Base-by-base conservation (phyloP, 2,113 vertebrate species). In the Tychaedon coryphoeus region DNA sequence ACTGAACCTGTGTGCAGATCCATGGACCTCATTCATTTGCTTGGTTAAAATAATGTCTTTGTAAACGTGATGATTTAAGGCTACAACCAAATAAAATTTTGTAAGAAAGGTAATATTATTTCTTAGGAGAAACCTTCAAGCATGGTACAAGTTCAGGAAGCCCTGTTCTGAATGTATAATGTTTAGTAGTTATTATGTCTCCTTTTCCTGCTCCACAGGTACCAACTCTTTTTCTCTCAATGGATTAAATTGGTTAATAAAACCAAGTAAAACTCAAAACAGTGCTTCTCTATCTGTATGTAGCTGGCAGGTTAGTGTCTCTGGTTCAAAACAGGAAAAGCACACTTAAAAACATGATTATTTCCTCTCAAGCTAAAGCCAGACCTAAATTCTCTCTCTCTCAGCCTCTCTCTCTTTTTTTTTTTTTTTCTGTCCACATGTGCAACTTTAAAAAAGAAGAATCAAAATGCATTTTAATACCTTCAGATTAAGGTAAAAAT, bases 401-500 rank as follows among this genome's bases (percentile, higher is more conserved):
- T 22, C 6, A n/a, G n/a, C n/a, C n/a, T n/a, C 9, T 40, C 5
- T 40, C 6, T 40, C 10, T 5, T 25, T 15, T 7, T 51, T 56
- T 23, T 45, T 29, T 47, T 62, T 18, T 11, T 2, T 34, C 28
- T 61, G 19, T 77, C 81, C 25, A 38, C 24, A 69, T 47, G 19
- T 23, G 33, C 8, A 17, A 31, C 42, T 86, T 88, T 24, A 84
- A 78, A 74, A 93, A 72, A 53, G 47, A 72, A 64, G 33, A 73
- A 57, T 40, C 48, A 89, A 88, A 95, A 95, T 50, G 22, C 14
- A 42, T 91, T 91, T 84, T 67, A 75, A 65, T 94, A 29, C 26
- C 38, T 42, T 86, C 36, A 82, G 51, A 90, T 85, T 91, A 91
- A 95, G 77, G 91, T 86, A 82, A 92, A 88, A 86, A 74, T 25